phyloP scores from a whole-genome alignment of 2,113 vertebrate species.

The Boulengeromyrus knoepffleri region DNA sequence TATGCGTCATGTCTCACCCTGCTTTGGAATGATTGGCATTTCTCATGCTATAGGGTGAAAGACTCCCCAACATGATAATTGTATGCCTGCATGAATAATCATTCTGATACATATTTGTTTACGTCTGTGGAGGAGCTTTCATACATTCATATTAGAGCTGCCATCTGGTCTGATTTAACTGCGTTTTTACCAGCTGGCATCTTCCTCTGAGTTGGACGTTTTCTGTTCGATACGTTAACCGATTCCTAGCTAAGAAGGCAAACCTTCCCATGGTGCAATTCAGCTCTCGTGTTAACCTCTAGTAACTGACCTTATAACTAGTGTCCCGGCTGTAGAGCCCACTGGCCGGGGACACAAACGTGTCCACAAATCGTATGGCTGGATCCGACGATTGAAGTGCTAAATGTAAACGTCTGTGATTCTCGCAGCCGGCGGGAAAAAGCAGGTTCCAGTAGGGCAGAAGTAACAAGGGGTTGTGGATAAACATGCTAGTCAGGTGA shows the following conservation, averaged over 20 bases:
- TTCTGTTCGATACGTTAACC: background rate
- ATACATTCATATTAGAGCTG: background rate
- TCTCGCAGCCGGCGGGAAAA: background rate
- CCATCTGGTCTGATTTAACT: background rate
- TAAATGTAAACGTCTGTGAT: background rate
- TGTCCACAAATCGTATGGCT: background rate
- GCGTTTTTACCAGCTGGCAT: background rate
- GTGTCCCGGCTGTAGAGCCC: background rate
- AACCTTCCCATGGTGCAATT: background rate
- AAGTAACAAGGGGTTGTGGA: background rate
- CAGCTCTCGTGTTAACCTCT: background rate
- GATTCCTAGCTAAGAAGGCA: background rate
- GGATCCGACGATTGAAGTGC: background rate
- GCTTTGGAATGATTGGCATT: background rate
- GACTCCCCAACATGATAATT: background rate
- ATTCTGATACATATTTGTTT: constrained; percentile 8
- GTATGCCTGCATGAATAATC: constrained; percentile 1
- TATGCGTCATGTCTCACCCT: background rate
- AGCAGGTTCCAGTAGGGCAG: background rate
- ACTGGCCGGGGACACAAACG: no score
- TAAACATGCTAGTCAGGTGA: background rate
- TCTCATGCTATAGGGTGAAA: background rate
- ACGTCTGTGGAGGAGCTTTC: background rate
- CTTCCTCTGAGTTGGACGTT: background rate
- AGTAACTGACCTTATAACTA: background rate